These are phyloP conservation scores for Dolichopus griseipennis DNA, from an alignment of 2,888 invertebrate species.

Conservation along the genomic window DNA sequence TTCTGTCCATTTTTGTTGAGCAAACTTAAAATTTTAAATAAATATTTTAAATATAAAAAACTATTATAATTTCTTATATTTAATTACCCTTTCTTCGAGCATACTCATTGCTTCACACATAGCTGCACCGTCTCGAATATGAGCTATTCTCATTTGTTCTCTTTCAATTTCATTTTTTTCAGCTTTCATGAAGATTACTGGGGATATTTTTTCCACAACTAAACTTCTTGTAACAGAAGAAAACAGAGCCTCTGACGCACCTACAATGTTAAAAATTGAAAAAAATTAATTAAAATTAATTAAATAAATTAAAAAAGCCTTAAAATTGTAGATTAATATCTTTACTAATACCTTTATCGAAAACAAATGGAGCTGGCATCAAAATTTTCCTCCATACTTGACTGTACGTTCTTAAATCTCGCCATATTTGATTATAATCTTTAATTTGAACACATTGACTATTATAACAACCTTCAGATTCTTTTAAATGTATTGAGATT, in stretches of 20 bases:
- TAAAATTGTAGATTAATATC: too few relatives aligned
- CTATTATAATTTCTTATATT: constrained; percentile 18
- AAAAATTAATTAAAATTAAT: too few relatives aligned
- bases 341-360: constrained; percentile 42
- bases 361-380: constrained; percentile 60
- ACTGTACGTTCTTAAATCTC: constrained; percentile 56
- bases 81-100: constrained; percentile 56
- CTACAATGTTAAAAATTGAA: not conserved
- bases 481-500: constrained; percentile 47
- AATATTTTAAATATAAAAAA: constrained; percentile 8
- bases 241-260: constrained; percentile 63
- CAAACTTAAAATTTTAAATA: constrained; percentile 30
- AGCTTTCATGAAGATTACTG: constrained; percentile 76
- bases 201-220: constrained; percentile 58
- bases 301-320: too few relatives aligned
- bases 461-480: constrained; percentile 50
- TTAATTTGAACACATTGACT: constrained; percentile 58
- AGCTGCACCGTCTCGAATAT: constrained; percentile 80
- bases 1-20: constrained; percentile 56
- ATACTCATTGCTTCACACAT: constrained; percentile 77
- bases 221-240: constrained; percentile 52
- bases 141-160: constrained; percentile 73
- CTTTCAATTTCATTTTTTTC: constrained; percentile 75
- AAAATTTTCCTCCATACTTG: constrained; percentile 58
- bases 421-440: constrained; percentile 61